Percentiles rank a stretch among this genome's conserved stretches.
Conservation (phyloP, 2,113 vertebrate species). For the Laticauda colubrina region DNA sequence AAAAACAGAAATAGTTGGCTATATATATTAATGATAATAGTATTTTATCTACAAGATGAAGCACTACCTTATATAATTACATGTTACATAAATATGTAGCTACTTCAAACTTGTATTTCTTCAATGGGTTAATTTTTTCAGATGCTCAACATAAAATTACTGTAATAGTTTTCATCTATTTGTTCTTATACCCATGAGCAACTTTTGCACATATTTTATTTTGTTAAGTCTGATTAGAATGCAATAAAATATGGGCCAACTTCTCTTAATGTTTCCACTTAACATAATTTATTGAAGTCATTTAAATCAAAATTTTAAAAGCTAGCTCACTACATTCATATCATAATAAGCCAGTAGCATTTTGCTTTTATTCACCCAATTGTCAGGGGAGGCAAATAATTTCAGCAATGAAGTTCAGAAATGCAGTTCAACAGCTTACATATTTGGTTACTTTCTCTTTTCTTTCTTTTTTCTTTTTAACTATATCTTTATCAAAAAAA, state of each 20-base stretch:
- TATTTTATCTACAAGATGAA: not conserved
- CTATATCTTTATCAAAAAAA: not conserved
- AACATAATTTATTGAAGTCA: constrained; percentile 23
- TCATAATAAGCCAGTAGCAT: constrained; percentile 16
- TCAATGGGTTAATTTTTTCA: not conserved
- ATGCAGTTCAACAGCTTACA: not conserved
- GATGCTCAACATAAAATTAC: not conserved
- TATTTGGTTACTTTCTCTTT: not conserved
- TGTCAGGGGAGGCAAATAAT: constrained; percentile 23
- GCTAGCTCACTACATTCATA: constrained; percentile 6
- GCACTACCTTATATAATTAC: not conserved
- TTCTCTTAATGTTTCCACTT: constrained; percentile 20
- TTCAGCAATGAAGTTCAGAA: constrained; percentile 7
- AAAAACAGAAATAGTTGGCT: not conserved
- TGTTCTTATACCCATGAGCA: not conserved
- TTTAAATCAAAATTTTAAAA: constrained; percentile 28
- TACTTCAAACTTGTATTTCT: not conserved
- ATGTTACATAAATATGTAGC: not conserved
- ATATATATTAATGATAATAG: not conserved
- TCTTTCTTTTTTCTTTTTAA: not conserved
- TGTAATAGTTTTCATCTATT: constrained; percentile 7
- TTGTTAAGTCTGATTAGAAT: constrained; percentile 14
- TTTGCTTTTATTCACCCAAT: constrained; percentile 20
- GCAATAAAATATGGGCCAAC: constrained; percentile 26
- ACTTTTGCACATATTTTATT: not conserved